phyloP scores from a whole-genome alignment of 2,888 invertebrate species.

The Thelaira solivaga region DNA sequence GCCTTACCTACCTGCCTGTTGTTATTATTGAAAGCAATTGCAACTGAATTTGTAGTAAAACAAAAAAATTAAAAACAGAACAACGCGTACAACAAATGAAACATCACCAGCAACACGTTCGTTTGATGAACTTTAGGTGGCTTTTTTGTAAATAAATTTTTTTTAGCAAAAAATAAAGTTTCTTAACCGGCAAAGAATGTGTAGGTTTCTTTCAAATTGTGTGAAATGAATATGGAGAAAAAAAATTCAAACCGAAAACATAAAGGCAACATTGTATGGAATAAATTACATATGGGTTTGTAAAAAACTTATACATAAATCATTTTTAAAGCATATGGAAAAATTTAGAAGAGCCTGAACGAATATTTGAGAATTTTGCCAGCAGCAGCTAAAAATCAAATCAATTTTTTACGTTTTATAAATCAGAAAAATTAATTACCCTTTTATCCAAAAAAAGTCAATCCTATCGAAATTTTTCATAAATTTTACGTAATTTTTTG shows the following conservation, averaged over 20 bases:
- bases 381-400: no score
- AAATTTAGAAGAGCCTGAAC: no score
- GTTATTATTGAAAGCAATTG: constrained; percentile 29
- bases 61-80: neutral
- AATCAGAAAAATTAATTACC: no score
- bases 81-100: constrained; percentile 5
- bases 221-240: constrained; percentile 4
- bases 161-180: constrained; percentile 8
- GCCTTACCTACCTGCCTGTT: constrained; percentile 21
- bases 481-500: no score
- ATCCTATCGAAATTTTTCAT: no score
- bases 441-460: no score
- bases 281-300: neutral
- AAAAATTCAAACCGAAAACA: neutral
- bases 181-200: constrained; percentile 33
- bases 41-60: constrained; percentile 32
- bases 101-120: constrained; percentile 2
- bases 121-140: constrained; percentile 27
- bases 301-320: neutral
- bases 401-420: no score
- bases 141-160: neutral
- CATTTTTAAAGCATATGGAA: no score
- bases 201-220: constrained; percentile 47
- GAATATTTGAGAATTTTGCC: no score
- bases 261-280: constrained; percentile 7